These are phyloP conservation scores for Polydrusus cervinus DNA, from an alignment of 2,888 invertebrate species.

Conservation along the genomic window DNA sequence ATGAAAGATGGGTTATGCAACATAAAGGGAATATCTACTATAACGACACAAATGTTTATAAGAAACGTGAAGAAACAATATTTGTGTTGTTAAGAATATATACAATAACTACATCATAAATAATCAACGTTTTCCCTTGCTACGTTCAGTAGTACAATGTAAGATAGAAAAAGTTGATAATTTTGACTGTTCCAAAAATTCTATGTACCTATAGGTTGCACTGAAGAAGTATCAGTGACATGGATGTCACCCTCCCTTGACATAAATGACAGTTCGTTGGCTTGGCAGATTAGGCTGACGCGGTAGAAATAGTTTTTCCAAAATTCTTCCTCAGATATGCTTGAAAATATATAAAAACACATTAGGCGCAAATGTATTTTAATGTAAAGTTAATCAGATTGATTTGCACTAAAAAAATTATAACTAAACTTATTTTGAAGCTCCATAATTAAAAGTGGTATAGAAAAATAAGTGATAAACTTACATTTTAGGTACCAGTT, in stretches of 20 bases:
- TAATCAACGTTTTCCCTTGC: background rate
- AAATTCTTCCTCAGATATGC: constrained; percentile 97
- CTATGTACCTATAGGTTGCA: constrained; percentile 54
- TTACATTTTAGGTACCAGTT: constrained; percentile 99
- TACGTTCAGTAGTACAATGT: background rate
- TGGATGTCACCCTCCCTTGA: constrained; percentile 69
- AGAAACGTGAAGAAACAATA: background rate
- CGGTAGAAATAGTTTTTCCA: constrained; percentile 99
- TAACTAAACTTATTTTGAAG: no score
- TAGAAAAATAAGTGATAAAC: no score
- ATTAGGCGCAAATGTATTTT: no score
- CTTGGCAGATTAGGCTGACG: constrained; percentile 98
- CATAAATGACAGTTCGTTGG: constrained; percentile 81
- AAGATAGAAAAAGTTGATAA: constrained; percentile 12
- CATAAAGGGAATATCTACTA: constrained; percentile 15
- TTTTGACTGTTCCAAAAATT: background rate
- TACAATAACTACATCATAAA: background rate
- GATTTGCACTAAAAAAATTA: no score
- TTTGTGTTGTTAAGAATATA: constrained; percentile 6
- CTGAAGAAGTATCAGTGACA: constrained; percentile 57
- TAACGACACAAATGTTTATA: constrained; percentile 6
- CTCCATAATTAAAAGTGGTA: no score
- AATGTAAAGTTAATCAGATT: no score
- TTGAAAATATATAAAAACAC: constrained; percentile 72
- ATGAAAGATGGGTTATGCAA: background rate